These are phyloP conservation scores for Drosophila tanythrix DNA, from an alignment of 2,888 invertebrate species.

Conservation along the genomic window DNA sequence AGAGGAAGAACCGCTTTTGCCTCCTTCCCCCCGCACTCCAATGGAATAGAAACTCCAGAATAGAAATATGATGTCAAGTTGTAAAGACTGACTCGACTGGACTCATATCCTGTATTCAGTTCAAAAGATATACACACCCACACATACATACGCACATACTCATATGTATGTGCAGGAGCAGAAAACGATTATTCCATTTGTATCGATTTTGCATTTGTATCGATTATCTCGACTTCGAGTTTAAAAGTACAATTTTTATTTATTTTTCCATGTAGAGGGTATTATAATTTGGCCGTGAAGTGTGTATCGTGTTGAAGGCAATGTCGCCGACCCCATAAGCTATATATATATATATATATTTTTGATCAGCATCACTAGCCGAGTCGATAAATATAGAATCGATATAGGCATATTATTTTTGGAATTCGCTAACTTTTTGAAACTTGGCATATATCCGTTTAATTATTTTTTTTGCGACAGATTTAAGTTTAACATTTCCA, in stretches of 20 bases:
- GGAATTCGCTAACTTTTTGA: no score
- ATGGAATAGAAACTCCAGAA: neutral
- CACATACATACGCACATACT: neutral
- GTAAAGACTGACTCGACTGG: neutral
- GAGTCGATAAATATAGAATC: no score
- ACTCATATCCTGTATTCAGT: conserved; percentile 2
- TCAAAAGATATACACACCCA: neutral
- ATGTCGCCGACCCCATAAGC: neutral
- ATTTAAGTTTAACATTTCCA: no score
- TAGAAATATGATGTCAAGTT: conserved; percentile 1
- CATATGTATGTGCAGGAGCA: neutral
- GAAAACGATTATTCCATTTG: neutral
- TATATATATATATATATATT: neutral
- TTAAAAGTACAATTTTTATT: no score
- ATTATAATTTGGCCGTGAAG: neutral
- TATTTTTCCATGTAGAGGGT: neutral
- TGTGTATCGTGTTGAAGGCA: neutral
- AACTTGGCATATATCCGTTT: no score
- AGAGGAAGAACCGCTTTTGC: neutral
- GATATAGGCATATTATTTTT: no score
- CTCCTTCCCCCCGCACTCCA: neutral
- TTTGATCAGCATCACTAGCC: neutral
- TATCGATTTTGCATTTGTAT: neutral
- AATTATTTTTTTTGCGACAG: no score
- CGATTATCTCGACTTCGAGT: neutral